phyloP scores from a whole-genome alignment of 2,888 invertebrate species.

The Pseudococcus longispinus region DNA sequence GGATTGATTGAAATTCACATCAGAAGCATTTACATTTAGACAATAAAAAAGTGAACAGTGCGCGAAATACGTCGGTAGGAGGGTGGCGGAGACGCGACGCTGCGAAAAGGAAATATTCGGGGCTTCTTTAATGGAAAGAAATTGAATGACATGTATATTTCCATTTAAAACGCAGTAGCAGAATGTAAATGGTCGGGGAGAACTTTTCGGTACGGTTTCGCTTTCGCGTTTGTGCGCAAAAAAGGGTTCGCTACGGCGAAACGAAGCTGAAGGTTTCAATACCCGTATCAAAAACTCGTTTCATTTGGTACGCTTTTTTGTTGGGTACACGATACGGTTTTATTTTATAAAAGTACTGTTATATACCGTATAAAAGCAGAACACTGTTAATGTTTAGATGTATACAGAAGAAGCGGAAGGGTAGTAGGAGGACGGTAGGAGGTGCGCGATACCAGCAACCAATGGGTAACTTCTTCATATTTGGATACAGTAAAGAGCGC shows the following conservation, averaged over 20 bases:
- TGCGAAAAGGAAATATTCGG: background rate
- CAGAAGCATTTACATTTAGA: background rate
- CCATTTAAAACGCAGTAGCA: slow-evolving; percentile 5
- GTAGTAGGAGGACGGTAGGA: slow-evolving; percentile 48
- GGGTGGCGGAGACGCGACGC: background rate
- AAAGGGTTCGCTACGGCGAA: background rate
- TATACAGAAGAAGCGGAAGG: slow-evolving; percentile 11
- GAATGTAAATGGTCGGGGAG: slow-evolving; percentile 12
- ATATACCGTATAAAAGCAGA: slow-evolving; percentile 21
- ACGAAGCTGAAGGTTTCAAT: slow-evolving; percentile 14
- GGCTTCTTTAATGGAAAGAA: slow-evolving; percentile 20
- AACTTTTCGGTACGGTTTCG: slow-evolving; percentile 24
- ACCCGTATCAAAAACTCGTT: slow-evolving; percentile 45
- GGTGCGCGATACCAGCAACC: slow-evolving; percentile 37
- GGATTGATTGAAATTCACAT: slow-evolving; percentile 1
- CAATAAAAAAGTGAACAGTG: slow-evolving; percentile 38
- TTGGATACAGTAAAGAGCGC: slow-evolving; percentile 51
- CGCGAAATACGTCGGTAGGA: background rate
- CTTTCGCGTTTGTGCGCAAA: background rate
- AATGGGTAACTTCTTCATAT: slow-evolving; percentile 45
- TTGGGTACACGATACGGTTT: slow-evolving; percentile 11
- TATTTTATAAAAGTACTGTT: slow-evolving; percentile 39
- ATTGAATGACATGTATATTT: slow-evolving; percentile 43
- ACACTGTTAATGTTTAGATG: slow-evolving; percentile 39
- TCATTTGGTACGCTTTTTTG: slow-evolving; percentile 41